A percentile compares a stretch with the other conserved stretches of the same genome.
These are phyloP conservation scores for Osmerus eperlanus DNA, from an alignment of 2,113 vertebrate species.

Conservation along the genomic window DNA sequence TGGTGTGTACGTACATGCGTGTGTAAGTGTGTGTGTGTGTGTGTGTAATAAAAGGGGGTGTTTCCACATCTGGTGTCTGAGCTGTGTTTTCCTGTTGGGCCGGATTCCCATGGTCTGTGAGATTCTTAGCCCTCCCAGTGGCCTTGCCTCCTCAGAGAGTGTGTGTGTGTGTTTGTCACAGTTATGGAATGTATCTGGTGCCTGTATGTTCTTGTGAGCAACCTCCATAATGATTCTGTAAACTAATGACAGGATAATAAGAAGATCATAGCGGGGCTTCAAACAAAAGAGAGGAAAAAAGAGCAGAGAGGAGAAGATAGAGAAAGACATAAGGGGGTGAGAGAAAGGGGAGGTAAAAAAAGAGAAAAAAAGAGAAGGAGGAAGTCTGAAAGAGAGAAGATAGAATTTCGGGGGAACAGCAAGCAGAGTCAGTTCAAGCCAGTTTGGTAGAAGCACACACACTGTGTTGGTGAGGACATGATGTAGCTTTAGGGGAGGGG, in stretches of 20 bases:
- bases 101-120: slow-evolving; percentile 52
- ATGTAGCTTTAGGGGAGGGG: background rate
- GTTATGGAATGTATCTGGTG: slow-evolving; percentile 6
- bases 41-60: slow-evolving; percentile 47
- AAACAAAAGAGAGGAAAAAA: background rate
- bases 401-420: background rate
- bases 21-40: slow-evolving; percentile 31
- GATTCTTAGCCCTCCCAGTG: slow-evolving; percentile 41
- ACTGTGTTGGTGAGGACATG: background rate
- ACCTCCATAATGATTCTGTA: slow-evolving; percentile 11
- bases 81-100: slow-evolving; percentile 64
- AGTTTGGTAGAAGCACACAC: background rate
- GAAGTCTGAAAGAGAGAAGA: background rate
- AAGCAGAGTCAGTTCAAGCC: background rate
- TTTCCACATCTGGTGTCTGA: slow-evolving; percentile 70
- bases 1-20: slow-evolving; percentile 4
- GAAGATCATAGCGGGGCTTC: too few relatives aligned
- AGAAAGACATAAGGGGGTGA: background rate
- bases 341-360: background rate
- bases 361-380: background rate
- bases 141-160: slow-evolving; percentile 2
- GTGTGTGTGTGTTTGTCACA: slow-evolving; percentile 9
- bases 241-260: slow-evolving; percentile 24
- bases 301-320: background rate
- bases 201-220: background rate